Percentiles rank a stretch among this genome's conserved stretches.
phyloP scores from a whole-genome alignment of 2,888 invertebrate genomes.

The Oxyscelio sp. region DNA sequence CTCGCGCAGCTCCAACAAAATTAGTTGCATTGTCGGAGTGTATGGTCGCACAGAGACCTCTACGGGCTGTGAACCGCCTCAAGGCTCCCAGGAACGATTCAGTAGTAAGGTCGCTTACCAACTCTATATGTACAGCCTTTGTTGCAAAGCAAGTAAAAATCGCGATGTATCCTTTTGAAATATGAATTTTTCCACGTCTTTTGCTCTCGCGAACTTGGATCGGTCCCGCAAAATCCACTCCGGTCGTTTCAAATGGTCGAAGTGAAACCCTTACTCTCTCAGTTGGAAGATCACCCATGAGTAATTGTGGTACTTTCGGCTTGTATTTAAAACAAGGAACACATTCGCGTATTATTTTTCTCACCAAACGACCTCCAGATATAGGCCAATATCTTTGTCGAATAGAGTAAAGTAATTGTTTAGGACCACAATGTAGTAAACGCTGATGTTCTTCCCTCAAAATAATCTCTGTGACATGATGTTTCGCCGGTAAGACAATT shows the following conservation, averaged over 20 bases:
- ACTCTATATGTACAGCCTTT: constrained; percentile 60
- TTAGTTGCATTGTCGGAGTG: constrained; percentile 71
- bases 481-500: constrained; percentile 1
- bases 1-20: too few species aligned
- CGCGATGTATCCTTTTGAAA: too few species aligned
- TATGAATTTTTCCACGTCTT: too few species aligned
- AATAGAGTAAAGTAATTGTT: neutral
- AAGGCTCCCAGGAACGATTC: constrained; percentile 62
- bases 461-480: neutral
- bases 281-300: constrained; percentile 51
- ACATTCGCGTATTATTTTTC: constrained; percentile 36
- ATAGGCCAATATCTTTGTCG: constrained; percentile 11
- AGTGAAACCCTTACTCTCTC: constrained; percentile 8
- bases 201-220: constrained; percentile 50
- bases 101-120: constrained; percentile 62
- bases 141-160: constrained; percentile 61
- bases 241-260: constrained; percentile 35
- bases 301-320: constrained; percentile 27
- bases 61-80: constrained; percentile 48
- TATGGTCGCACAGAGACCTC: constrained; percentile 50
- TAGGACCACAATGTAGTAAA: constrained; percentile 5
- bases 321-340: constrained; percentile 43
- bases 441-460: neutral
- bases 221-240: constrained; percentile 68
- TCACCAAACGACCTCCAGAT: constrained; percentile 18